These are phyloP conservation scores for Menura novaehollandiae DNA, from an alignment of 2,113 vertebrate species.

Conservation along the genomic window DNA sequence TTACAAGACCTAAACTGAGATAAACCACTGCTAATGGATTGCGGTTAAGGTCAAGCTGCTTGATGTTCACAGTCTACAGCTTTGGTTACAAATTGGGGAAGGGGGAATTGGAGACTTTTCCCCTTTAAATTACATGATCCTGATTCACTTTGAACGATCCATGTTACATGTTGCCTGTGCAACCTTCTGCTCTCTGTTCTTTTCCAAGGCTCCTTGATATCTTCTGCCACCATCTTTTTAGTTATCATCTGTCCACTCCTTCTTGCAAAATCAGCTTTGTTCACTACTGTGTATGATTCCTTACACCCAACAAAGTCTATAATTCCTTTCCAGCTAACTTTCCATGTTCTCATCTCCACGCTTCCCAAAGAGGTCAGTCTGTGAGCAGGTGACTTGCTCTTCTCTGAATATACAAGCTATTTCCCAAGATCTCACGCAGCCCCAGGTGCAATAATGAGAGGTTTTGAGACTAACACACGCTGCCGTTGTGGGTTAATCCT, in stretches of 20 bases:
- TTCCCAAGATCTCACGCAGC: neutral
- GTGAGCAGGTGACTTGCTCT: neutral
- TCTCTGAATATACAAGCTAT: neutral
- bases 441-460: neutral
- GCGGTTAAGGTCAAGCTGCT: neutral
- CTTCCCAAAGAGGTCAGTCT: neutral
- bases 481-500: neutral
- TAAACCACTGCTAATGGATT: neutral
- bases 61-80: neutral
- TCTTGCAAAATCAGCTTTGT: neutral
- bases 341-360: neutral
- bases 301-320: neutral
- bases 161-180: neutral
- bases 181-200: neutral
- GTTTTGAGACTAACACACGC: neutral
- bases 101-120: neutral
- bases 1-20: neutral
- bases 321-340: neutral
- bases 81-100: neutral
- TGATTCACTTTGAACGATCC: neutral
- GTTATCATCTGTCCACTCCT: neutral
- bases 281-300: neutral
- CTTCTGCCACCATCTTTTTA: neutral
- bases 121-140: neutral
- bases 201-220: neutral